Percentiles rank a stretch among this genome's conserved stretches.
These are phyloP conservation scores for Misgurnus mizolepis DNA, from an alignment of 2,113 vertebrate species.

Conservation along the genomic window DNA sequence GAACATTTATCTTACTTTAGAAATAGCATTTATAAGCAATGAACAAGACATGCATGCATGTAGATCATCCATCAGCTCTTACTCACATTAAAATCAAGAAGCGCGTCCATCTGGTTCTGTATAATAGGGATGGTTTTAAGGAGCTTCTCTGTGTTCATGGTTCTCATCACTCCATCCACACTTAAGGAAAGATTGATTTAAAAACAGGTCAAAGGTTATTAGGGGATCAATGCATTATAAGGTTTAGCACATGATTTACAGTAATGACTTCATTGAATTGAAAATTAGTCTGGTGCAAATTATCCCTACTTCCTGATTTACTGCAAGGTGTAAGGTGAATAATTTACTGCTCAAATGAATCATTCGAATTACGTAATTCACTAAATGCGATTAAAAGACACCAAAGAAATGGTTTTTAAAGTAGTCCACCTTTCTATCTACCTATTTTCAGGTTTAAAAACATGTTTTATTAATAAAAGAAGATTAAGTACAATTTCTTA, in stretches of 20 bases:
- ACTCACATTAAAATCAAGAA: constrained; percentile 96
- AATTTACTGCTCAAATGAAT: neutral
- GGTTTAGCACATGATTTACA: constrained; percentile 15
- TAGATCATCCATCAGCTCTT: neutral
- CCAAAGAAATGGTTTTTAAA: neutral
- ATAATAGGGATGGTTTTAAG: constrained; percentile 98
- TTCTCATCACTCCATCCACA: constrained; percentile 96
- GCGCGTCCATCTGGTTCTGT: constrained; percentile 98
- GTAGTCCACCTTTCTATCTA: neutral
- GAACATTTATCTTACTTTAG: too few species aligned
- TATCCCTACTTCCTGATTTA: neutral
- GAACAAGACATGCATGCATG: constrained; percentile 1
- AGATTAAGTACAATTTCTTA: constrained; percentile 67
- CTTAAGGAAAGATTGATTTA: constrained; percentile 65
- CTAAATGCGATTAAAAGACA: neutral
- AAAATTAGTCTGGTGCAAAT: neutral
- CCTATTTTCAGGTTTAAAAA: neutral
- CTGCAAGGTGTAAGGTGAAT: neutral
- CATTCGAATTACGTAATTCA: constrained; percentile 18
- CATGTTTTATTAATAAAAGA: neutral
- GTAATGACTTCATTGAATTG: neutral
- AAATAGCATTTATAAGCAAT: neutral
- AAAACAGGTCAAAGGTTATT: constrained; percentile 35
- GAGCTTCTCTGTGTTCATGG: constrained; percentile 98
- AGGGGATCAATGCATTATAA: constrained; percentile 6